Conservation (phyloP, 2,113 vertebrate genomes). For the Corapipo altera region DNA sequence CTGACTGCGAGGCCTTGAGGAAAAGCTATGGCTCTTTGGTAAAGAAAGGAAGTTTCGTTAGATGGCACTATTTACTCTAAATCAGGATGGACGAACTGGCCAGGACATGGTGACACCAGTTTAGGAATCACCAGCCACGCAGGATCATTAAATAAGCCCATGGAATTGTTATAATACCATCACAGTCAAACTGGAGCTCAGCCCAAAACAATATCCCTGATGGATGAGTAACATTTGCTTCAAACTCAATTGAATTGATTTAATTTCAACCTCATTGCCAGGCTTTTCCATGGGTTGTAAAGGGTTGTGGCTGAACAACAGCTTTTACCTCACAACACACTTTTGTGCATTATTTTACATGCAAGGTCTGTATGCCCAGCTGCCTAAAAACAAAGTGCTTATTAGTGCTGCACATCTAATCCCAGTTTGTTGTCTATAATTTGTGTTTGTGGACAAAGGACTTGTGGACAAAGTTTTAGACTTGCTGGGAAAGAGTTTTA, state of each 20-base stretch:
- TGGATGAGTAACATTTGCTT: background rate
- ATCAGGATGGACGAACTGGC: background rate
- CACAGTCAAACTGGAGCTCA: background rate
- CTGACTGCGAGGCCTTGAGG: background rate
- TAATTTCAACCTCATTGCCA: background rate
- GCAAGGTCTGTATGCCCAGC: background rate
- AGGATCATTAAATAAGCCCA: background rate
- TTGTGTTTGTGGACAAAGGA: background rate
- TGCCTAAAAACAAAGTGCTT: background rate
- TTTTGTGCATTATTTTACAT: background rate
- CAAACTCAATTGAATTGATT: background rate
- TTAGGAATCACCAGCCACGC: background rate
- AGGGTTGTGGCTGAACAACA: background rate
- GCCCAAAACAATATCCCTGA: background rate
- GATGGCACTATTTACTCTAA: background rate
- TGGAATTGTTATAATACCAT: background rate
- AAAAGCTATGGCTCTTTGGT: background rate
- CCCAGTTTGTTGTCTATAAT: background rate
- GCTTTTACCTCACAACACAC: background rate
- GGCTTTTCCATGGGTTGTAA: background rate
- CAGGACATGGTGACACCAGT: background rate
- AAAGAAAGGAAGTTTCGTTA: background rate
- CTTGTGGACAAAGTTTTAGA: background rate
- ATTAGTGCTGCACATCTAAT: background rate
- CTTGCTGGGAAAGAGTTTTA: background rate